Evolutionary conservation across 2,888 invertebrate genomes (phyloP).

Genomic region (Heliconius ethilla): DNA sequence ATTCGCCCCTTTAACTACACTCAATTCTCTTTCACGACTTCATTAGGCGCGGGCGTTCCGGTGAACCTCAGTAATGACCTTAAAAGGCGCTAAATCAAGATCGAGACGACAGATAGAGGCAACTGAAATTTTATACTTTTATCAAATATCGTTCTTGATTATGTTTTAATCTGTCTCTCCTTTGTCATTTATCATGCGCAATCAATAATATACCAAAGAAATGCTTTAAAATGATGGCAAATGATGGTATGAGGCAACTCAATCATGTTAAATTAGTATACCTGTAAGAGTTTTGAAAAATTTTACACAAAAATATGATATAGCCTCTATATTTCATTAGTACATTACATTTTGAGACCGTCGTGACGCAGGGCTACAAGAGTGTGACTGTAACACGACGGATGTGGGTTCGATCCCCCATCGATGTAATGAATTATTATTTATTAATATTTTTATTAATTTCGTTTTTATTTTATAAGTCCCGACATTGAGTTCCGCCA

Average conservation of each 20-base stretch:
- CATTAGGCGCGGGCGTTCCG: conserved; percentile 79
- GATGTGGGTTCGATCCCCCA: too few species aligned
- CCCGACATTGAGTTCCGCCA: too few species aligned
- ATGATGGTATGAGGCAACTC: not conserved
- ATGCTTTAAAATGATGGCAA: not conserved
- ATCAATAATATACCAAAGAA: not conserved
- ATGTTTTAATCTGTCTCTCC: conserved; percentile 7
- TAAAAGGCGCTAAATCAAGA: conserved; percentile 80
- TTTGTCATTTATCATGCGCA: conserved; percentile 9
- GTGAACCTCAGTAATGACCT: conserved; percentile 80
- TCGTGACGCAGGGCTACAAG: too few species aligned
- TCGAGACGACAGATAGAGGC: conserved; percentile 46
- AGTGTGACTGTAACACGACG: too few species aligned
- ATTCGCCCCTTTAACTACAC: conserved; percentile 81
- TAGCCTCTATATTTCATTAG: too few species aligned
- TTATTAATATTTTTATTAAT: too few species aligned
- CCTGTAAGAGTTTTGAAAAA: not conserved
- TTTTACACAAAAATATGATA: too few species aligned
- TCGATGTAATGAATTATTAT: too few species aligned
- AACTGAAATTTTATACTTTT: conserved; percentile 41
- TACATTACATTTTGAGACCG: too few species aligned
- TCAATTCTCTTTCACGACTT: conserved; percentile 81
- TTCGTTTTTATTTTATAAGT: too few species aligned
- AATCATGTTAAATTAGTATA: not conserved
- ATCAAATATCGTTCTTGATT: conserved; percentile 45